Evolutionary conservation across 2,113 vertebrate species (phyloP), one percentile per base, ranked within the genome.

Genomic region (Ageneiosus marmoratus): DNA sequence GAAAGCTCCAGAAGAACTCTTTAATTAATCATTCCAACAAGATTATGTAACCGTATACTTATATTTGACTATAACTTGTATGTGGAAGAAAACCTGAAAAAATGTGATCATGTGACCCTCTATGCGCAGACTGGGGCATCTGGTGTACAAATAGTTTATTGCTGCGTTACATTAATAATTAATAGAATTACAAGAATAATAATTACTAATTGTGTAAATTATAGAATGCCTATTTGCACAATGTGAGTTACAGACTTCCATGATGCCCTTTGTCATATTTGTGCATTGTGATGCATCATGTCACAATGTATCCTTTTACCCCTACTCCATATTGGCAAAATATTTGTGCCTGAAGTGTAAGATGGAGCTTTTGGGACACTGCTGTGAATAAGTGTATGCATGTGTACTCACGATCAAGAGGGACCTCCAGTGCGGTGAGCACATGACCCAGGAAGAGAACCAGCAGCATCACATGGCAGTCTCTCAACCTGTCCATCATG

Each of bases 331-430:
- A 34, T 34, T 34, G 6, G 10, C 75, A 27, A 62, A 60, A 73
- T 81, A 73, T 58, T 27, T 58, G 51, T 70, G 24, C 7, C 6
- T n/a, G 13, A 20, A 58, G 53, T 60, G 37, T 48, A 15, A 16
- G 34, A 41, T 56, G 20, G 20, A 74, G 20, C 27, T 82, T 63
- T 60, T 53, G 44, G 18, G 56, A 60, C 27, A 41, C 62, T 41
- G 46, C 32, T 41, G 77, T 62, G n/a, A 63, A 69, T 58, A 51
- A 67, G 37, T 69, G 48, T 55, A 24, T 79, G 6, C 80, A 84
- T 85, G 46, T 75, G 82, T 93, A 93, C 98, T 98, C 95, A 99
- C 98, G 93, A 91, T 99, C 97, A 83, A 98, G 95, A 88, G 97
- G 98, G 87, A 99, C 98, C 70, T 99, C 97, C 93, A 99, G 84